Base-by-base conservation (phyloP, 2,888 invertebrate species). In the Drosophila paramelanica region DNA sequence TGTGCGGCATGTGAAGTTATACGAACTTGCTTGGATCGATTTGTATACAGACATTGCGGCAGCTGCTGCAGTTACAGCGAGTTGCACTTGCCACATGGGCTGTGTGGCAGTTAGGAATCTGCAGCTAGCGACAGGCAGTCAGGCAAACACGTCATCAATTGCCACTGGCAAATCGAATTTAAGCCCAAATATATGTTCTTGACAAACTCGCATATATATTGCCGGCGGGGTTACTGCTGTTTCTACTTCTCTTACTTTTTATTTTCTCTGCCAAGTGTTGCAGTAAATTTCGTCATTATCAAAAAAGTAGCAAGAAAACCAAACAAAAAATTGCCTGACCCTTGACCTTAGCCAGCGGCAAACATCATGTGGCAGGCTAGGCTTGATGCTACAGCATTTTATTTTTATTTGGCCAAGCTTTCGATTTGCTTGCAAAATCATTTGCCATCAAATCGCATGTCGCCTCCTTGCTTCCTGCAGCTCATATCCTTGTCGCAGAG, bases 361-460 rank as follows among this genome's bases (percentile, higher is more conserved):
- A 83, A 83, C 64, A 68, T 73, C 74, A 73, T 73, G 57, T 73
- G 71, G 36, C 58, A 60, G 68, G 45, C 25, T 49, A 45, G 27
- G 27, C 53, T 64, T 57, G 57, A 75, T 75, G 78, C 60, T 70
- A 46, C 46, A 50, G 55, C 45, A 55, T 45, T 55, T 41, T 41
- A n/a, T 14, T 38, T 10, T 7, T 49, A 13, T 23, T 49, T 17
- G 47, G 23, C 17, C 41, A 47, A 43, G 31, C 27, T 65, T 62
- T 62, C 64, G 68, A 75, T 77, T 62, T 62, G 52, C 67, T 51
- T 56, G 73, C 61, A 70, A 88, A 88, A 85, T 74, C 74, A 83
- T 85, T 88, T 79, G 73, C 88, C 82, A 88, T 77, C 75, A 72
- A 88, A 84, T 84, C 80, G 81, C 81, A 82, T 82, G 81, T 82